A percentile compares a stretch with the other conserved stretches of the same genome.
phyloP scores from a whole-genome alignment of 2,113 vertebrate species.

The Tupaia tana region DNA sequence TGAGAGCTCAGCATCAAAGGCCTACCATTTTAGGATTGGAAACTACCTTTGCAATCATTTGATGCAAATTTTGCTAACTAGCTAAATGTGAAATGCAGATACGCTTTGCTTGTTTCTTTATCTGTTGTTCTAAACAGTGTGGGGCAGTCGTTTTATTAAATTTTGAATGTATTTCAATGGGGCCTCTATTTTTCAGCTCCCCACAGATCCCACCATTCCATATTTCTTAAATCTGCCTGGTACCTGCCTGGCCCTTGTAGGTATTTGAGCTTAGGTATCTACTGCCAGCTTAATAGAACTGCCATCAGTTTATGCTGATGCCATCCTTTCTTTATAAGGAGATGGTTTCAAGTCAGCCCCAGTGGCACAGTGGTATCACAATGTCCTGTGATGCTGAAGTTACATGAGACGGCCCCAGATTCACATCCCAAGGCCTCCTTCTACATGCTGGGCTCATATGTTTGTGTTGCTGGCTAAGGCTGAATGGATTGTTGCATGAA shows the following conservation, averaged over 20 bases:
- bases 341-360: background rate
- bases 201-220: rapidly evolving
- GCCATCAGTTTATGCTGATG: background rate
- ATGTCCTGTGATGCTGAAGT: too few species aligned
- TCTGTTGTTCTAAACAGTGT: background rate
- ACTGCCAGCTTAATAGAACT: background rate
- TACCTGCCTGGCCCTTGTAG: background rate
- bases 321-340: background rate
- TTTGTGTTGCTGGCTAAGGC: too few species aligned
- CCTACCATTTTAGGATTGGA: background rate
- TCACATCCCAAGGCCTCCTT: too few species aligned
- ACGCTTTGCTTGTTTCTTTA: background rate
- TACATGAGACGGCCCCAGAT: too few species aligned
- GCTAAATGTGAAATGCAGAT: rapidly evolving
- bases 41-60: background rate
- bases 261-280: background rate
- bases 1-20: background rate
- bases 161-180: background rate
- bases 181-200: background rate
- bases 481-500: too few species aligned
- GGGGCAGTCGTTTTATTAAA: background rate
- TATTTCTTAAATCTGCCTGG: background rate
- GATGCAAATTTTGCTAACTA: background rate
- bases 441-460: too few species aligned
- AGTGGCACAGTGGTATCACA: too few species aligned